These are phyloP conservation scores for Ditula angustiorana DNA, from an alignment of 2,888 invertebrate genomes.

Conservation along the genomic window DNA sequence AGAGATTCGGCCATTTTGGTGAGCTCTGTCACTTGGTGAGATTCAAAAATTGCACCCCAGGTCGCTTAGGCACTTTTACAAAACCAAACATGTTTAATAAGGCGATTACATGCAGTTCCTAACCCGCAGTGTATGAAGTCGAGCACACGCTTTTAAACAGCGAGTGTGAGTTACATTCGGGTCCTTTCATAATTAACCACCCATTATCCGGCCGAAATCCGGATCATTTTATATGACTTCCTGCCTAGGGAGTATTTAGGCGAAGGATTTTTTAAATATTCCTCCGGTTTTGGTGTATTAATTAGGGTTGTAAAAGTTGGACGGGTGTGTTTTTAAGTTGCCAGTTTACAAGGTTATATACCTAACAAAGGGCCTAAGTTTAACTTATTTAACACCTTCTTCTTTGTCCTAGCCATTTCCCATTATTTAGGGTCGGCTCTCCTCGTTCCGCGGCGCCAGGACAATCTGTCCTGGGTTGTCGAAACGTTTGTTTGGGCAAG, in stretches of 20 bases:
- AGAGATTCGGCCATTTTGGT: too few species aligned
- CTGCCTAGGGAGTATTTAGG: neutral
- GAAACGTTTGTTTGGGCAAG: too few species aligned
- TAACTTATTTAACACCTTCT: too few species aligned
- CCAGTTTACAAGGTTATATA: neutral
- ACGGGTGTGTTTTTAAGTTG: neutral
- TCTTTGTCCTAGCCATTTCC: too few species aligned
- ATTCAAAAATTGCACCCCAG: too few species aligned
- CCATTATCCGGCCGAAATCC: conserved; percentile 6
- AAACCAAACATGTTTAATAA: neutral
- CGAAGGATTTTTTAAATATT: conserved; percentile 12
- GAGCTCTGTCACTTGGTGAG: too few species aligned
- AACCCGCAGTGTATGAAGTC: neutral
- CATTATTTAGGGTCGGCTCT: too few species aligned
- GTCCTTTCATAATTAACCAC: conserved; percentile 22
- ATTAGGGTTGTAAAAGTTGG: neutral
- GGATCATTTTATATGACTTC: conserved; percentile 18
- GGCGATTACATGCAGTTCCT: neutral
- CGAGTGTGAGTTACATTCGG: neutral
- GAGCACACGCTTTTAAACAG: neutral
- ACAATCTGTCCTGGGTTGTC: too few species aligned
- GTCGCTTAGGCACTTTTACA: neutral
- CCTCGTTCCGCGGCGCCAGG: too few species aligned
- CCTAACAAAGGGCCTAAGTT: too few species aligned
- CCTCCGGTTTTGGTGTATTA: neutral